phyloP scores from a whole-genome alignment of 2,797 vertebrate genomes.

The Pygocentrus nattereri region DNA sequence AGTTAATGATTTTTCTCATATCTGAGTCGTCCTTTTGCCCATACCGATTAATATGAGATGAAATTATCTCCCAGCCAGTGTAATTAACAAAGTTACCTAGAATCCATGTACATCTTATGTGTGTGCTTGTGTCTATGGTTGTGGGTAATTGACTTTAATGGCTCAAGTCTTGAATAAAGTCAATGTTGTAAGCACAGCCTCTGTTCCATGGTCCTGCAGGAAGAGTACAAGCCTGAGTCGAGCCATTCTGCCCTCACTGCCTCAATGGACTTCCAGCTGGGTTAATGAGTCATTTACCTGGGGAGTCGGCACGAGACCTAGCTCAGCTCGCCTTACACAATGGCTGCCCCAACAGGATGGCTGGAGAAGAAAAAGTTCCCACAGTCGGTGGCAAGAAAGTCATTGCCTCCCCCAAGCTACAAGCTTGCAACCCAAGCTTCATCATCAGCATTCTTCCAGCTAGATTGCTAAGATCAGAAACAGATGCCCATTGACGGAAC shows the following conservation, averaged over 20 bases:
- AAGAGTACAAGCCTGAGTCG: conserved; percentile 9
- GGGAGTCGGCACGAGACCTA: conserved; percentile 43
- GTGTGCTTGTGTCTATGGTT: background rate
- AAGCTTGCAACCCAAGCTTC: conserved; percentile 11
- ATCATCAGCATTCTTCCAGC: conserved; percentile 58
- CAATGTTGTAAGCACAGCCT: conserved; percentile 13
- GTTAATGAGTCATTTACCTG: conserved; percentile 51
- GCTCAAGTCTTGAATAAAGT: background rate
- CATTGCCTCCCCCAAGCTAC: conserved; percentile 1
- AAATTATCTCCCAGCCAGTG: background rate
- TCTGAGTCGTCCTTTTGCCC: background rate
- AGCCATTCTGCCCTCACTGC: conserved; percentile 19
- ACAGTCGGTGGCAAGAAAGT: conserved; percentile 25
- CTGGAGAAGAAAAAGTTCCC: conserved; percentile 43
- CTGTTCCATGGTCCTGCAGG: conserved; percentile 4
- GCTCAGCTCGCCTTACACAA: conserved; percentile 30
- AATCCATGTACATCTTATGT: conserved; percentile 12
- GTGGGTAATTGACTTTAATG: background rate
- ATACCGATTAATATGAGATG: too few relatives aligned
- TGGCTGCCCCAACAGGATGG: conserved; percentile 20
- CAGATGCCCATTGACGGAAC: conserved; percentile 56
- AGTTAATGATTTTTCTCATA: too few relatives aligned
- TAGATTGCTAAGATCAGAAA: conserved; percentile 46
- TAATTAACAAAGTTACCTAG: conserved; percentile 12
- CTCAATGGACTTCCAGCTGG: conserved; percentile 33